Percentiles rank a stretch among this genome's conserved stretches.
Conservation (phyloP, 2,888 invertebrate genomes). For the Cerceris rybyensis region DNA sequence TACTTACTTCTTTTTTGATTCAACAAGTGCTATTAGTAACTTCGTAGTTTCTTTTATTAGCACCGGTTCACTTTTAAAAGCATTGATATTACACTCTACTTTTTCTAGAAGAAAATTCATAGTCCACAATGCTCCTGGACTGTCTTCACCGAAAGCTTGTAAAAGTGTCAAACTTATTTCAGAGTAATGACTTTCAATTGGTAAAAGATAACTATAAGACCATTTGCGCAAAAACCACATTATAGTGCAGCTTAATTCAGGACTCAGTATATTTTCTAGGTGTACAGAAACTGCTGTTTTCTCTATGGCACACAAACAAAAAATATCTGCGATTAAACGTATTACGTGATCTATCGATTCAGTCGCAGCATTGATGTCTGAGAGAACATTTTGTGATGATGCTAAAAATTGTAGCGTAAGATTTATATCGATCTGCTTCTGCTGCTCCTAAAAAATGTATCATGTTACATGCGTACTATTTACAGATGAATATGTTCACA, state of each 20-base stretch:
- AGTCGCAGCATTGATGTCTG: slow-evolving; percentile 72
- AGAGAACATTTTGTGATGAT: slow-evolving; percentile 80
- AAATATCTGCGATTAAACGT: slow-evolving; percentile 88
- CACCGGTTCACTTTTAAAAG: slow-evolving; percentile 85
- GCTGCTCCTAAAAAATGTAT: slow-evolving; percentile 60
- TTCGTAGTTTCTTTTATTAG: slow-evolving; percentile 86
- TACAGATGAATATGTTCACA: too few species aligned
- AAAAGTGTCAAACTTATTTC: slow-evolving; percentile 85
- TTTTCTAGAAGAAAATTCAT: slow-evolving; percentile 86
- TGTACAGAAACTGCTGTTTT: slow-evolving; percentile 88
- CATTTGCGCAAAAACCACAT: slow-evolving; percentile 92
- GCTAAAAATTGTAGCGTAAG: slow-evolving; percentile 83
- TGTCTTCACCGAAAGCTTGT: slow-evolving; percentile 86
- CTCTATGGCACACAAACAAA: slow-evolving; percentile 90
- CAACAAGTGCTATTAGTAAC: slow-evolving; percentile 84
- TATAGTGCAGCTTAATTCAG: slow-evolving; percentile 89
- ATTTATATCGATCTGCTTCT: slow-evolving; percentile 80
- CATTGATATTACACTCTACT: slow-evolving; percentile 85
- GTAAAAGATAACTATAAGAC: slow-evolving; percentile 88
- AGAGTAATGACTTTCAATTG: slow-evolving; percentile 80
- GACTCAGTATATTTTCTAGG: slow-evolving; percentile 87
- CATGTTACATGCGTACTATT: neutral
- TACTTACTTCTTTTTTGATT: slow-evolving; percentile 83
- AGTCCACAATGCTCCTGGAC: slow-evolving; percentile 86
- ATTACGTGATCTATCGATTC: slow-evolving; percentile 78